Conservation (phyloP, 2,888 invertebrate species). For the Limnephilus lunatus region DNA sequence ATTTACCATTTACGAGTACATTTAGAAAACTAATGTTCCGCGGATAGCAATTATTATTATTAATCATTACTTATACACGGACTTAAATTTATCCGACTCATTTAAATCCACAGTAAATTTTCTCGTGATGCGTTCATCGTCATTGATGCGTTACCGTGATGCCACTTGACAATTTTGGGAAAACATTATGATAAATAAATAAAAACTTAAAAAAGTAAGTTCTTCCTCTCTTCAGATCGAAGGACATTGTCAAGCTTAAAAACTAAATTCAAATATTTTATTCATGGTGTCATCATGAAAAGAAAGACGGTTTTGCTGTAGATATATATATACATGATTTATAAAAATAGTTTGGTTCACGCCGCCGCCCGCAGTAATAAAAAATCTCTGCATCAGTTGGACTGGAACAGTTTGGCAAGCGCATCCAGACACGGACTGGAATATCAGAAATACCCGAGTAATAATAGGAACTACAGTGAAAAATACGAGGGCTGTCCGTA, state of each 20-base stretch:
- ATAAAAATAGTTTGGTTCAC: background rate
- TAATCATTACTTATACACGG: no score
- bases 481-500: no score
- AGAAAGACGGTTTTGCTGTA: background rate
- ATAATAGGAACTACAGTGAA: no score
- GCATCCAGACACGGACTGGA: no score
- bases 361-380: background rate
- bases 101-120: background rate
- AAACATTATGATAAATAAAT: background rate
- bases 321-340: background rate
- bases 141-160: background rate
- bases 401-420: no score
- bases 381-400: no score
- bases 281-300: background rate
- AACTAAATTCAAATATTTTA: background rate
- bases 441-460: no score
- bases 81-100: background rate
- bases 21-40: background rate
- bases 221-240: background rate
- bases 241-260: background rate
- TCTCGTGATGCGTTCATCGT: background rate
- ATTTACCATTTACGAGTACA: no score
- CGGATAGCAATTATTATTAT: background rate
- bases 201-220: background rate
- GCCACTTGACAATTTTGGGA: background rate